Conservation (phyloP, 2,797 vertebrate genomes). For the Poecilia wingei region DNA sequence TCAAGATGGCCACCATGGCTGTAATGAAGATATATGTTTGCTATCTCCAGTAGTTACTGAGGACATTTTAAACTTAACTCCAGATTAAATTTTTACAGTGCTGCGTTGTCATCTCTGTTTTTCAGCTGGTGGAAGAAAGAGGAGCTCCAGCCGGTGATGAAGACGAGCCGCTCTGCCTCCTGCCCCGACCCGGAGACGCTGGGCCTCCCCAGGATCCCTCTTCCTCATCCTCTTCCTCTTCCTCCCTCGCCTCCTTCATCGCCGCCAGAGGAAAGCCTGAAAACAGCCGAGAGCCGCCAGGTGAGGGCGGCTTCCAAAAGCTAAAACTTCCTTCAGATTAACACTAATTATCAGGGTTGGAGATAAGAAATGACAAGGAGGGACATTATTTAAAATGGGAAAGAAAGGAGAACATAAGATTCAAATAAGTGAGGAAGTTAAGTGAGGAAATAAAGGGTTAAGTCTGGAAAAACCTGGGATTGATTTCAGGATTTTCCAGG, state of each 20-base stretch:
- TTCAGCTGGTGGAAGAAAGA: constrained; percentile 22
- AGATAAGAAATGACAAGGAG: background rate
- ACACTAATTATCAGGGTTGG: background rate
- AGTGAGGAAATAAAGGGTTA: background rate
- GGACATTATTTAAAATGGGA: background rate
- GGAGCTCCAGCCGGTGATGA: constrained; percentile 9
- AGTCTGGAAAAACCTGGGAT: background rate
- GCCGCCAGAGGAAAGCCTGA: background rate
- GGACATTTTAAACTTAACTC: too few relatives aligned
- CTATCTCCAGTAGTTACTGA: too few relatives aligned
- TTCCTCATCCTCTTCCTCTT: constrained; percentile 20
- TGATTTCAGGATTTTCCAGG: background rate
- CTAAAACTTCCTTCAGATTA: background rate
- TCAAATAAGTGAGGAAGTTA: background rate
- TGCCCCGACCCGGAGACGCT: constrained; percentile 65
- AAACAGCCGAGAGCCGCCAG: constrained; percentile 4
- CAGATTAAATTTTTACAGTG: too few relatives aligned
- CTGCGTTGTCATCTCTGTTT: background rate
- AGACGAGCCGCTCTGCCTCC: constrained; percentile 60
- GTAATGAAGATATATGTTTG: too few relatives aligned
- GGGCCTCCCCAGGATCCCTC: constrained; percentile 30
- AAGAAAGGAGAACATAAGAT: background rate
- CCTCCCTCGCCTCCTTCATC: constrained; percentile 15
- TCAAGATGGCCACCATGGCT: too few relatives aligned
- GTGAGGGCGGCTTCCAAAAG: constrained; percentile 9